These are phyloP conservation scores for Synaphobranchus kaupii DNA, from an alignment of 2,797 vertebrate genomes.

Conservation along the genomic window DNA sequence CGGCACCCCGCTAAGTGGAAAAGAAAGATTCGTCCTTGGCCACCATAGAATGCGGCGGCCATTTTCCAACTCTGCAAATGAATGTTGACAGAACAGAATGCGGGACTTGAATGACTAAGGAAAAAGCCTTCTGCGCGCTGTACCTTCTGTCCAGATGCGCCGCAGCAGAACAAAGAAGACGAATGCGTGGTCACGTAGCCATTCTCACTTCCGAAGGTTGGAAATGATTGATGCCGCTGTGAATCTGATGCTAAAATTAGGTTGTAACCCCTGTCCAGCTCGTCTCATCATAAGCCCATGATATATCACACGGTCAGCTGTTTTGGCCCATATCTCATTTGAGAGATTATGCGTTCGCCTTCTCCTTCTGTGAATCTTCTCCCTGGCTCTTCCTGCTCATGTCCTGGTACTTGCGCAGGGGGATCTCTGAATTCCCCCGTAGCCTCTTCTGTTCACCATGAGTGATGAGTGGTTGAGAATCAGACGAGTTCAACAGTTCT, in stretches of 20 bases:
- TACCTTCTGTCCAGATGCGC: background rate
- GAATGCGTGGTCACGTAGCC: background rate
- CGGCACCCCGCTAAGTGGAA: background rate
- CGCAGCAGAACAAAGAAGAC: background rate
- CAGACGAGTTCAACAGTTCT: background rate
- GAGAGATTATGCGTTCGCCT: background rate
- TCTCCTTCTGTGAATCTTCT: background rate
- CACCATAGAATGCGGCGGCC: background rate
- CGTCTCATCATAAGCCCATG: background rate
- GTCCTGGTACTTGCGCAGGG: background rate
- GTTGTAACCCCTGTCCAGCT: background rate
- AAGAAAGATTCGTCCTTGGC: background rate
- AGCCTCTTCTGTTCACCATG: background rate
- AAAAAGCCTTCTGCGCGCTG: background rate
- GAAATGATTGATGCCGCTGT: background rate
- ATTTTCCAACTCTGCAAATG: background rate
- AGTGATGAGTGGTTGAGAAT: background rate
- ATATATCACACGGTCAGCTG: background rate
- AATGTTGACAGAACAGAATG: background rate
- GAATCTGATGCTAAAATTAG: slow-evolving; percentile 14
- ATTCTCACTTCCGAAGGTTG: background rate
- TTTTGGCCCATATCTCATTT: background rate
- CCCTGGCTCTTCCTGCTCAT: background rate
- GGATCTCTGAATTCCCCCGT: background rate
- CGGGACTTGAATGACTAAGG: background rate